These are phyloP conservation scores for Epinephelus fuscoguttatus DNA, from an alignment of 2,113 vertebrate species.

Conservation along the genomic window DNA sequence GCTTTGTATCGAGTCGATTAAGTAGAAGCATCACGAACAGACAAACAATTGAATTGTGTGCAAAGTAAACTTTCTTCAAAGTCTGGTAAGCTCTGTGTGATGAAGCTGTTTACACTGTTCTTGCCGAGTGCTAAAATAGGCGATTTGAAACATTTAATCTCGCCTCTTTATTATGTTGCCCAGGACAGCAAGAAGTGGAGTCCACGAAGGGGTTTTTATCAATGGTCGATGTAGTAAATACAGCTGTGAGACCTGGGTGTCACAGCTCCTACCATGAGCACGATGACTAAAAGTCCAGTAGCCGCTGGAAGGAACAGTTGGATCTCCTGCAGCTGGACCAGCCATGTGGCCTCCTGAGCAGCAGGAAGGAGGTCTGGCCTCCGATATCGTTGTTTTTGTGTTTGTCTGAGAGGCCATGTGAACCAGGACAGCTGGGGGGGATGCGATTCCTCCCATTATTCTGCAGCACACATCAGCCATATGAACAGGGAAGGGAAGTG, in stretches of 20 bases:
- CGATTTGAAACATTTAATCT: conserved; percentile 34
- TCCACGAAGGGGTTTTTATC: conserved; percentile 42
- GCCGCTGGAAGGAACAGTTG: conserved; percentile 64
- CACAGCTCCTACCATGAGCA: conserved; percentile 49
- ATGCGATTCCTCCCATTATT: conserved; percentile 76
- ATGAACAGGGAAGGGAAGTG: conserved; percentile 73
- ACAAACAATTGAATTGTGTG: conserved; percentile 66
- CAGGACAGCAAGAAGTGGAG: conserved; percentile 5
- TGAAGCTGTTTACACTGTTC: conserved; percentile 23
- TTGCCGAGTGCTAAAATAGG: conserved; percentile 28
- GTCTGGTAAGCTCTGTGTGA: conserved; percentile 36
- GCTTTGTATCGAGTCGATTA: conserved; percentile 56
- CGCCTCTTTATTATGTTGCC: conserved; percentile 20
- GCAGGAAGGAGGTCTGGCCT: conserved; percentile 70
- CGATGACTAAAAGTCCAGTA: conserved; percentile 63
- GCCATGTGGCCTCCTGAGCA: conserved; percentile 48
- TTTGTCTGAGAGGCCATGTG: conserved; percentile 72
- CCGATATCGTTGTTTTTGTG: conserved; percentile 74
- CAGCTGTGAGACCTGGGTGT: conserved; percentile 60
- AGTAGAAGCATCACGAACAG: conserved; percentile 45
- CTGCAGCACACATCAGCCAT: conserved; percentile 45
- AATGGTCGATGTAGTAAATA: conserved; percentile 43
- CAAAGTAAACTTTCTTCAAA: conserved; percentile 71
- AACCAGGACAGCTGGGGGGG: conserved; percentile 66
- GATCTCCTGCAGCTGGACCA: conserved; percentile 67